Evolutionary conservation across 2,797 vertebrate species (phyloP).

Genomic region (Pangasius sanitwongsei): DNA sequence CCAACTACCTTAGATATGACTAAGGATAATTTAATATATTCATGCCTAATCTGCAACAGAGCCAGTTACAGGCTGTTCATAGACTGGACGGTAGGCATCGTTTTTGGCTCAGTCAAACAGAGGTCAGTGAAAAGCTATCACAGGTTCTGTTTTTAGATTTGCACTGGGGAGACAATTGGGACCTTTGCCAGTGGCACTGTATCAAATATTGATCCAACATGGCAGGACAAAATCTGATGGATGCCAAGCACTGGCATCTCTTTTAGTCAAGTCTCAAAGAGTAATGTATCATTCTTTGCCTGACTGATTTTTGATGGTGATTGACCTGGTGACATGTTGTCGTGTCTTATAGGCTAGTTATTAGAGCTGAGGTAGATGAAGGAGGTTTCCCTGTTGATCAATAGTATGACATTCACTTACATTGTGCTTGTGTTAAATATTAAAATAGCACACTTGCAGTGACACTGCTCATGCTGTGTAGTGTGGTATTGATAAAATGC

Average conservation of each 20-base stretch:
- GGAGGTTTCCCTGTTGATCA: neutral
- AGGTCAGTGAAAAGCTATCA: slow-evolving; percentile 39
- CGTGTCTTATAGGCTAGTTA: neutral
- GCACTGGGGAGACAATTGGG: slow-evolving; percentile 22
- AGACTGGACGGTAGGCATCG: neutral
- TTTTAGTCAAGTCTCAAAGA: slow-evolving; percentile 19
- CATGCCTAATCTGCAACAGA: neutral
- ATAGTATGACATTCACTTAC: neutral
- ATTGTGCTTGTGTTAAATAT: neutral
- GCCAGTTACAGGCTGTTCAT: neutral
- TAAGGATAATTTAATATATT: neutral
- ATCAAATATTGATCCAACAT: slow-evolving; percentile 52
- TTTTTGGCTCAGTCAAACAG: slow-evolving; percentile 28
- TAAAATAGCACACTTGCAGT: neutral
- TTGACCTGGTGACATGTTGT: neutral
- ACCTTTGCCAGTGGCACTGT: slow-evolving; percentile 12
- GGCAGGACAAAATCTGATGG: slow-evolving; percentile 33
- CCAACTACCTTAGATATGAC: neutral
- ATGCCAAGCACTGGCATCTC: slow-evolving; percentile 40
- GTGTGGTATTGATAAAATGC: neutral
- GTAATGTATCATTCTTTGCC: slow-evolving; percentile 22
- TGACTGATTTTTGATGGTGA: slow-evolving; percentile 36
- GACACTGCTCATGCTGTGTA: neutral
- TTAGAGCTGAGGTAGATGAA: slow-evolving; percentile 4
- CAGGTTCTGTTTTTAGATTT: slow-evolving; percentile 38